These are phyloP conservation scores for Hirtodrosophila duncani DNA, from an alignment of 2,888 invertebrate genomes.

Conservation along the genomic window DNA sequence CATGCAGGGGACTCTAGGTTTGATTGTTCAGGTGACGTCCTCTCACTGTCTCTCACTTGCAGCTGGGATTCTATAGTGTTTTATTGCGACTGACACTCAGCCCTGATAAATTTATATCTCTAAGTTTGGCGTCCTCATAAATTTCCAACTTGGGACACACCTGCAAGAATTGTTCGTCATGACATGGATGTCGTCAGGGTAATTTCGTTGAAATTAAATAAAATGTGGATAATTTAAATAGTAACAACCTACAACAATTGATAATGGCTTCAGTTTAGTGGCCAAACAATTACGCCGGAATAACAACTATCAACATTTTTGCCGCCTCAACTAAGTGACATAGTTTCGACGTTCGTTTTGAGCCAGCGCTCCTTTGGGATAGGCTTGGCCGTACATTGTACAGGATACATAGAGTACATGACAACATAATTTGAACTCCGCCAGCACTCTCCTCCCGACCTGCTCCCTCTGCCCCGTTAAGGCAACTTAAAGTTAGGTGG, in stretches of 20 bases:
- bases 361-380: constrained; percentile 48
- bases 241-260: constrained; percentile 33
- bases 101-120: no score
- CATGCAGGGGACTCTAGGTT: no score
- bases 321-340: constrained; percentile 37
- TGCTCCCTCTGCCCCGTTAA: no score
- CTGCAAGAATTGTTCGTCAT: no score
- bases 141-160: no score
- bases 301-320: no score
- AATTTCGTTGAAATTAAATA: constrained; percentile 21
- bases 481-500: constrained; percentile 34
- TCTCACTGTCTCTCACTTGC: no score
- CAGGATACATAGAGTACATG: constrained; percentile 40
- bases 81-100: no score
- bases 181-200: constrained; percentile 22
- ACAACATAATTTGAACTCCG: constrained; percentile 56
- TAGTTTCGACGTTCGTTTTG: constrained; percentile 34
- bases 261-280: constrained; percentile 32
- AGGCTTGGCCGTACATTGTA: constrained; percentile 51
- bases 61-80: no score
- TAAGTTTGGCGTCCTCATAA: no score
- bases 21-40: no score
- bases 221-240: constrained; percentile 44
- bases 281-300: constrained; percentile 25
- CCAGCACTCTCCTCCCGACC: background rate